Evolutionary conservation across 1,140 invertebrate genomes (phyloP).

Genomic region (Yoshiicerus persimilis): DNA sequence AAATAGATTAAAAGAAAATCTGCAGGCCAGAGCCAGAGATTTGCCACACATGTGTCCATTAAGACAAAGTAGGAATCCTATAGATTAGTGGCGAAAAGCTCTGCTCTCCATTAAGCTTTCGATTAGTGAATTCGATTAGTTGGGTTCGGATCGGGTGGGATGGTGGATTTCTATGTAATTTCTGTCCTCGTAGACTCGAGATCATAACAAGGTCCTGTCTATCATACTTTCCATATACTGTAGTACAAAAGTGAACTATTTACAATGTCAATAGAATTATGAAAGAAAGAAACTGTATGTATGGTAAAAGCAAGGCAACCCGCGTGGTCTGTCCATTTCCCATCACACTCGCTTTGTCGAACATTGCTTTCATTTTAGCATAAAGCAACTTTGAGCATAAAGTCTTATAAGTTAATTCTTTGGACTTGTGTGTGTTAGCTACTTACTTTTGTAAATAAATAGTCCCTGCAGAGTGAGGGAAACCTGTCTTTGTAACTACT

Average conservation of each 20-base stretch:
- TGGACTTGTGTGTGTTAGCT: neutral
- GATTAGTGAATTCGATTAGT: neutral
- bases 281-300: no score
- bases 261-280: no score
- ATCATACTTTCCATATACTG: no score
- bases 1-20: neutral
- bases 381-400: neutral
- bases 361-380: neutral
- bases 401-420: neutral
- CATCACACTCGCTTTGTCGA: neutral
- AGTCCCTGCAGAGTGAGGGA: no score
- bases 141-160: neutral
- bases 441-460: neutral
- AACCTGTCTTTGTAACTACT: neutral
- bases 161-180: no score
- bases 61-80: neutral
- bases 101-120: neutral
- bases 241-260: no score
- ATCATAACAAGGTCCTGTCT: no score
- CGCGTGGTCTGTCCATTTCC: neutral
- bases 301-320: neutral
- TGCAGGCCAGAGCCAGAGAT: neutral
- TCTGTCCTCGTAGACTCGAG: no score
- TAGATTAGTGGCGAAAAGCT: neutral
- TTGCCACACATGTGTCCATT: neutral